Conservation (phyloP, 2,888 invertebrate species). For the Agonopterix arenella region DNA sequence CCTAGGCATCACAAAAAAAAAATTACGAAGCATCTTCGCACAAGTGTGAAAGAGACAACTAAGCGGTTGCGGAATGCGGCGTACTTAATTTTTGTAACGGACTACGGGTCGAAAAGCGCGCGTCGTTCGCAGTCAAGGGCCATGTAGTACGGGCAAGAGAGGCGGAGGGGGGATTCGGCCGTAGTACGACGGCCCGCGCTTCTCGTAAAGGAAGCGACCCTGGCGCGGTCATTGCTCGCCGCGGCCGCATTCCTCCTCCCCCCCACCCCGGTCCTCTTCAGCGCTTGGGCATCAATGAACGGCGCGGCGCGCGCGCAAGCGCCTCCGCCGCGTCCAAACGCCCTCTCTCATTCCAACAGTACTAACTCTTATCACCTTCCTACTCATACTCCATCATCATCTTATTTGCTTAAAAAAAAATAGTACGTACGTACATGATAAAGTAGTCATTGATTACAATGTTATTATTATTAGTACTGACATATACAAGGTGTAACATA, state of each 20-base stretch:
- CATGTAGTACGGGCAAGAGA: conserved; percentile 55
- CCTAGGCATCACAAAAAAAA: too few relatives aligned
- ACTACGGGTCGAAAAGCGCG: conserved; percentile 70
- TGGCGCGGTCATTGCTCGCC: conserved; percentile 76
- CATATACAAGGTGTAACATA: too few relatives aligned
- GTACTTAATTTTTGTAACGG: conserved; percentile 75
- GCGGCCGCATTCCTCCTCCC: conserved; percentile 70
- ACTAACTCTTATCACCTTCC: too few relatives aligned
- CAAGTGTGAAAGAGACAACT: conserved; percentile 30
- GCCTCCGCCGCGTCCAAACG: conserved; percentile 3
- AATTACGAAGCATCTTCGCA: too few relatives aligned
- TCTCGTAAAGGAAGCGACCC: conserved; percentile 76
- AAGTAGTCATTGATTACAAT: too few relatives aligned
- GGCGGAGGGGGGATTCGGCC: conserved; percentile 40
- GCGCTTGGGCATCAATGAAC: conserved; percentile 74
- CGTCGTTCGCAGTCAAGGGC: conserved; percentile 43
- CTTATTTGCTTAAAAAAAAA: too few relatives aligned
- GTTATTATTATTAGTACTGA: too few relatives aligned
- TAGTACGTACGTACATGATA: too few relatives aligned
- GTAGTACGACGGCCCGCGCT: conserved; percentile 72
- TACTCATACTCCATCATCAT: too few relatives aligned
- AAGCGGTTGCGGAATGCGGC: conserved; percentile 66
- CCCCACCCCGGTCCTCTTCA: conserved; percentile 27
- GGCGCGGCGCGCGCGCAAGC: conserved; percentile 64
- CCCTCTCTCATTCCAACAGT: conserved; percentile 27